Percentiles rank a stretch among this genome's conserved stretches.
These are phyloP conservation scores for Oreonectes daqikongensis DNA, from an alignment of 2,797 vertebrate species.

Conservation along the genomic window DNA sequence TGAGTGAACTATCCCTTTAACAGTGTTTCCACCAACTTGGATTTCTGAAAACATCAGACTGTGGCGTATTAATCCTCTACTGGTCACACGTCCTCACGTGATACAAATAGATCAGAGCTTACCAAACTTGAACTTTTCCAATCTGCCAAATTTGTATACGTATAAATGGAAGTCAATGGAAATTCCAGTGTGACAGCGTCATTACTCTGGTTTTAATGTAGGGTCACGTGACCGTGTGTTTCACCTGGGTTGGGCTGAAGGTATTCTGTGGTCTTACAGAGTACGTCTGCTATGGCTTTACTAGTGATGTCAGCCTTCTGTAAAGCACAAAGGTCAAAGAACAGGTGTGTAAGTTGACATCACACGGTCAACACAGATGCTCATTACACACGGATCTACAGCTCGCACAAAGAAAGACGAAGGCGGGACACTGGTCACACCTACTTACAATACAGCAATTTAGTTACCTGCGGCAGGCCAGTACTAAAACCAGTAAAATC, in stretches of 20 bases:
- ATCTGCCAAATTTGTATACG: no score
- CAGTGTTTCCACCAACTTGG: no score
- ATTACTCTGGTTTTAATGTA: not conserved
- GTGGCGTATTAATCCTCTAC: no score
- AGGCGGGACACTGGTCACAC: not conserved
- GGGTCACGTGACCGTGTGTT: not conserved
- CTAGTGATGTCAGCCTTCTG: constrained; percentile 96
- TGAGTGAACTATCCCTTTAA: no score
- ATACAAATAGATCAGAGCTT: no score
- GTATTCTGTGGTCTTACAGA: constrained; percentile 91
- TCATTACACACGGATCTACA: not conserved
- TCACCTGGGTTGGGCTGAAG: constrained; percentile 94
- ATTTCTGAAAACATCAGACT: no score
- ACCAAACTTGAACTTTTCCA: no score
- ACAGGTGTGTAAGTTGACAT: not conserved
- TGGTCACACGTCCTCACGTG: no score
- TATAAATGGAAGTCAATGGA: no score
- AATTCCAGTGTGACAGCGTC: no score
- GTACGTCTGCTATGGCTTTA: constrained; percentile 90
- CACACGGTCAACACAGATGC: constrained; percentile 1
- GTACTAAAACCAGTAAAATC: not conserved
- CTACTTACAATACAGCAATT: constrained; percentile 16
- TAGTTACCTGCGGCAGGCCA: not conserved
- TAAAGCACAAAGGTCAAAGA: constrained; percentile 38
- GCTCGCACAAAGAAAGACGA: not conserved